Percentiles rank a stretch among this genome's conserved stretches.
These are phyloP conservation scores for Suncus etruscus DNA, from an alignment of 2,113 vertebrate genomes.

Conservation along the genomic window DNA sequence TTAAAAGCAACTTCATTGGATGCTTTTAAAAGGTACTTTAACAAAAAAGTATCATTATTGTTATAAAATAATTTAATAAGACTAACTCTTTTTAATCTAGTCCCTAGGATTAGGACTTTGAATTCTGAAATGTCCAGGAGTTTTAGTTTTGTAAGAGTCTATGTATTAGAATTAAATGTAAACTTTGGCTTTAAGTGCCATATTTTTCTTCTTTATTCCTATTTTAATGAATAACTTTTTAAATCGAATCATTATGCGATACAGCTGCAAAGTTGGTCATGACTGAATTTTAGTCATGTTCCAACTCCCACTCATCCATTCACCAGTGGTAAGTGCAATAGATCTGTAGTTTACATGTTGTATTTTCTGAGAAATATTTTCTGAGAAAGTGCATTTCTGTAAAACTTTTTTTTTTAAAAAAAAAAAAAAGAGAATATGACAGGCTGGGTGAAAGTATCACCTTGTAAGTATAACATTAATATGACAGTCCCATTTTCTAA, in stretches of 20 bases:
- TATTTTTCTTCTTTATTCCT: too few relatives aligned
- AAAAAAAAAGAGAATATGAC: background rate
- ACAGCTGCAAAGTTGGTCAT: too few relatives aligned
- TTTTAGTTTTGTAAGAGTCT: conserved; percentile 52
- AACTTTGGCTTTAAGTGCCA: background rate
- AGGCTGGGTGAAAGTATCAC: background rate
- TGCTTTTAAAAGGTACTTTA: conserved; percentile 6
- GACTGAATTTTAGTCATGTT: too few relatives aligned
- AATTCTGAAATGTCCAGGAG: background rate
- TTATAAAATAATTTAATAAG: conserved; percentile 50
- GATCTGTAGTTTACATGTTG: background rate
- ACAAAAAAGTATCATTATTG: background rate
- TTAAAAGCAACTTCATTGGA: background rate
- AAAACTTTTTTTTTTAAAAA: background rate
- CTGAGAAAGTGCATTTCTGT: background rate
- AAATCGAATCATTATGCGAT: too few relatives aligned
- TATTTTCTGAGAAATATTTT: conserved; percentile 8
- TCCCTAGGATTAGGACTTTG: conserved; percentile 47
- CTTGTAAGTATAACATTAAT: background rate
- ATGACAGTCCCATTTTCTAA: conserved; percentile 28
- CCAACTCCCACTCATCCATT: too few relatives aligned
- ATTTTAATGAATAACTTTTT: too few relatives aligned
- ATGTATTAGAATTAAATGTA: background rate
- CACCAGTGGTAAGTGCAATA: background rate
- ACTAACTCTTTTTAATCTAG: background rate